Evolutionary conservation across 2,888 invertebrate genomes (phyloP), one percentile per base, ranked within the genome.

Genomic region (Drosophila planitibia): DNA sequence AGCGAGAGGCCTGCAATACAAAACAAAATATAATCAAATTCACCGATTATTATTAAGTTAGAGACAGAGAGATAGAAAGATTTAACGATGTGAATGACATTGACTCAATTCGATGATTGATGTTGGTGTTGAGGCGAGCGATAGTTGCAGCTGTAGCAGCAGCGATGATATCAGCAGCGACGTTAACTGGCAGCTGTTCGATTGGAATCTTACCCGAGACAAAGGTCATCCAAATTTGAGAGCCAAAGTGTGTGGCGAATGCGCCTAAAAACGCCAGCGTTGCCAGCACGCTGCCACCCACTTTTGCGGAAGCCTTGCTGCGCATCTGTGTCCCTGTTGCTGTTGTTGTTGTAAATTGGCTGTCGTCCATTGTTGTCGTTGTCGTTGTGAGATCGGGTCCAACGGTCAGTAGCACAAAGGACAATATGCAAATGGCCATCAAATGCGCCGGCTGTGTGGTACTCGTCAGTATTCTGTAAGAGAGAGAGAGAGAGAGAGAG

Each of bases 191-290:
- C 58, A 60, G 52, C 53, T 37, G 37, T 39, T 28, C 25, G 49
- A 37, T 44, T 16, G 33, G 39, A 39, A 58, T 67, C 85, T 89
- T 93, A 97, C 97, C 97, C 91, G 98, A 98, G 41, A 98, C 95
- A 91, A 98, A 97, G 16, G 98, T 97, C 97, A 98, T 98, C 98
- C 98, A 98, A 80, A 98, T 95, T 94, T 98, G 98, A 28, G 97
- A 95, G 39, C 98, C 98, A 83, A 97, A 96, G 92, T 98, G 97
- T 67, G 96, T 95, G 76, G 97, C 96, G 83, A 98, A 97, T 12
- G 97, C 95, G 0, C 95, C 95, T 39, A 98, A 94, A 93, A 98
- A 97, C 32, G 97, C 93, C 68, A 97, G 95, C 57, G 95, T 94
- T 79, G 82, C 94, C 82, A 76, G 65, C 30, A 82, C 85, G 53